A percentile compares a stretch with the other conserved stretches of the same genome.
These are phyloP conservation scores for Marmota monax DNA, from an alignment of 2,113 vertebrate genomes.

Conservation along the genomic window DNA sequence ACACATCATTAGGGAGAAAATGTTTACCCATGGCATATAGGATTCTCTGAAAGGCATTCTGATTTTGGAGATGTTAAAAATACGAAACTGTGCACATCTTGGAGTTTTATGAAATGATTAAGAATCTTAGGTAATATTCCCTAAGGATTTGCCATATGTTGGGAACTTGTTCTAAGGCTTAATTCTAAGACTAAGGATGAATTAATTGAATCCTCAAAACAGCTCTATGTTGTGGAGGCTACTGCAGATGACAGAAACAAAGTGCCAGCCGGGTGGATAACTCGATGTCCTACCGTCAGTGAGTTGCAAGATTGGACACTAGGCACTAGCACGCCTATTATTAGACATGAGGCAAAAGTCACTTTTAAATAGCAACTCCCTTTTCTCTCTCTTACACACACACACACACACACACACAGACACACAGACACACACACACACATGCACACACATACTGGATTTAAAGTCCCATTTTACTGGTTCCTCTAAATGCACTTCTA, in stretches of 20 bases:
- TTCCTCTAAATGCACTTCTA: slow-evolving; percentile 8
- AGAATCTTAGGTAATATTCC: not conserved
- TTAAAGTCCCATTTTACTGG: slow-evolving; percentile 1
- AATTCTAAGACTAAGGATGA: not conserved
- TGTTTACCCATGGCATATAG: not conserved
- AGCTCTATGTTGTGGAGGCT: not conserved
- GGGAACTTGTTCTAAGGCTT: not conserved
- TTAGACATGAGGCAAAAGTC: slow-evolving; percentile 2
- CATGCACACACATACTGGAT: not conserved
- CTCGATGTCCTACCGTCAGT: not conserved
- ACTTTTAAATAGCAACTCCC: slow-evolving; percentile 40
- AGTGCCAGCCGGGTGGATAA: not conserved
- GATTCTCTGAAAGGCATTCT: not conserved
- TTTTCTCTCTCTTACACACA: not conserved
- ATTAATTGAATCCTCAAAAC: slow-evolving; percentile 11
- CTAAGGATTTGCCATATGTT: not conserved
- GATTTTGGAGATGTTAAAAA: slow-evolving; percentile 33
- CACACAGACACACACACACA: not conserved
- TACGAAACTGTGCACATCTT: not conserved
- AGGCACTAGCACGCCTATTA: not conserved
- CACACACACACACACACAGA: too few species aligned
- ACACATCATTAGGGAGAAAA: not conserved
- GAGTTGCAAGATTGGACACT: not conserved
- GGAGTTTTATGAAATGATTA: not conserved
- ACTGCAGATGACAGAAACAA: not conserved